A percentile compares a stretch with the other conserved stretches of the same genome.
Evolutionary conservation across 2,797 vertebrate genomes (phyloP).

Genomic region (Myotis myotis): DNA sequence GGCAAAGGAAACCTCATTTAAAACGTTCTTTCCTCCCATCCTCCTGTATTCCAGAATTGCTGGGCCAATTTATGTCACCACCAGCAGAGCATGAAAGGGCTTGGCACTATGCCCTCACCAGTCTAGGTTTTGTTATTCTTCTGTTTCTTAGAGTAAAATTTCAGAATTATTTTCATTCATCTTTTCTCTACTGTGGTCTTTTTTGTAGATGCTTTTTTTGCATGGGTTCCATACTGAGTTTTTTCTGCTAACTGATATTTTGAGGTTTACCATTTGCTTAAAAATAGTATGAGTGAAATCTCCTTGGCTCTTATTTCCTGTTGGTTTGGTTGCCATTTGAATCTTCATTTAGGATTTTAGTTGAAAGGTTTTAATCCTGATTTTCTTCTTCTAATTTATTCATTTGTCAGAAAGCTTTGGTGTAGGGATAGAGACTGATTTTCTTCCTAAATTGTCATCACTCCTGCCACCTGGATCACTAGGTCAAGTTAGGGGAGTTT

Average conservation of each 20-base stretch:
- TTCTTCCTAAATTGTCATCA: background rate
- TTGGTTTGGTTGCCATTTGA: background rate
- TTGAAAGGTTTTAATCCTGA: background rate
- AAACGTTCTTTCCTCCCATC: conserved; percentile 20
- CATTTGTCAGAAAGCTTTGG: background rate
- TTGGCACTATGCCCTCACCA: background rate
- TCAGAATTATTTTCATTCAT: conserved; percentile 57
- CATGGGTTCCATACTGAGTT: conserved; percentile 59
- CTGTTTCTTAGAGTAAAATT: conserved; percentile 37
- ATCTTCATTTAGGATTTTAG: conserved; percentile 7
- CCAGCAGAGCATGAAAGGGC: conserved; percentile 57
- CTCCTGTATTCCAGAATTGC: background rate
- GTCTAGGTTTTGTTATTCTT: conserved; percentile 38
- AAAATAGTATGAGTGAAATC: background rate
- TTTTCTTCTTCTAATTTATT: background rate
- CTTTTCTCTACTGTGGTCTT: conserved; percentile 40
- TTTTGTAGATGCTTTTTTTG: conserved; percentile 62
- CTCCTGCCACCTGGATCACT: background rate
- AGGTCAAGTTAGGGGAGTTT: background rate
- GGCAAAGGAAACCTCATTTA: conserved; percentile 55
- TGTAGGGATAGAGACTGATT: background rate
- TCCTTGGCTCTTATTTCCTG: background rate
- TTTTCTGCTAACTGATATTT: conserved; percentile 34
- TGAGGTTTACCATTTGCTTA: conserved; percentile 49
- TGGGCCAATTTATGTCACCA: conserved; percentile 56